phyloP scores from a whole-genome alignment of 2,113 vertebrate species.

The Sphyrna mokarran region DNA sequence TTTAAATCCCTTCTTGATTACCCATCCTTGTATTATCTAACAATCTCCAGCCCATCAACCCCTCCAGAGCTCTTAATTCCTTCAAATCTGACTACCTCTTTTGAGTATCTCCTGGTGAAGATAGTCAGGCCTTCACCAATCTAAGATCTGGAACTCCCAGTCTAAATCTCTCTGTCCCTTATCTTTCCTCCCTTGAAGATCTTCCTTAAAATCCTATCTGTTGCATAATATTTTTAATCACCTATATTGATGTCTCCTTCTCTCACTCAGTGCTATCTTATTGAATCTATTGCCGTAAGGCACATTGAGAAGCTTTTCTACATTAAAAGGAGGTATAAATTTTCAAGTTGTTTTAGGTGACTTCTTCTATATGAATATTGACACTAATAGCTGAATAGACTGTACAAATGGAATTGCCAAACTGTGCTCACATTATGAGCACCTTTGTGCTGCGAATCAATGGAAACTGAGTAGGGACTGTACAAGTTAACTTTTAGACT shows the following conservation, averaged over 20 bases:
- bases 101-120: not conserved
- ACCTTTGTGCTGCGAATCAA: not conserved
- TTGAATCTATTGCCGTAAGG: not conserved
- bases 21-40: not conserved
- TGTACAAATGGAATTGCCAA: not conserved
- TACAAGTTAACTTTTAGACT: not conserved
- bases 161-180: not conserved
- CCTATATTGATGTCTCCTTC: not conserved
- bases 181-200: not conserved
- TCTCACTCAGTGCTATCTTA: not conserved
- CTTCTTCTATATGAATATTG: not conserved
- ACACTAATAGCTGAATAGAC: not conserved
- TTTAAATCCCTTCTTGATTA: not conserved
- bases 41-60: not conserved
- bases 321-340: not conserved
- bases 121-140: not conserved
- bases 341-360: not conserved
- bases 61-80: not conserved
- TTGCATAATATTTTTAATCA: not conserved
- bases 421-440: not conserved
- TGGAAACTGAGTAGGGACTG: not conserved
- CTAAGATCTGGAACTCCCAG: not conserved
- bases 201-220: not conserved
- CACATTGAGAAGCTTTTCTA: not conserved
- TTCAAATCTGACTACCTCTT: not conserved